A percentile compares a stretch with the other conserved stretches of the same genome.
Evolutionary conservation across 2,113 vertebrate genomes (phyloP).

Genomic region (Sus scrofa): T2T-Sscrofa CM000817.6:165741001-165741500

Average conservation of each 20-base stretch:
- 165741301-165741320: neutral
- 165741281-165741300: neutral
- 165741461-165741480: too few species aligned
- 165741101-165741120: neutral
- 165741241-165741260: neutral
- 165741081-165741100: neutral
- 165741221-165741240: neutral
- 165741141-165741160: neutral
- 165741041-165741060: neutral
- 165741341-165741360: too few species aligned
- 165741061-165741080: neutral
- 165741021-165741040: neutral
- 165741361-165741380: too few species aligned
- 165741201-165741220: neutral
- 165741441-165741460: too few species aligned
- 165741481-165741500: too few species aligned
- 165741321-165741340: too few species aligned
- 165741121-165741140: neutral
- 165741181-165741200: neutral
- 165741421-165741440: too few species aligned
- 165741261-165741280: neutral
- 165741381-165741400: too few species aligned
- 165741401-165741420: too few species aligned
- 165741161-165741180: slow-evolving; percentile 15
- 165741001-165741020: neutral